A percentile compares a stretch with the other conserved stretches of the same genome.
phyloP scores from a whole-genome alignment of 2,888 invertebrate species.

The Conchocele bisecta region DNA sequence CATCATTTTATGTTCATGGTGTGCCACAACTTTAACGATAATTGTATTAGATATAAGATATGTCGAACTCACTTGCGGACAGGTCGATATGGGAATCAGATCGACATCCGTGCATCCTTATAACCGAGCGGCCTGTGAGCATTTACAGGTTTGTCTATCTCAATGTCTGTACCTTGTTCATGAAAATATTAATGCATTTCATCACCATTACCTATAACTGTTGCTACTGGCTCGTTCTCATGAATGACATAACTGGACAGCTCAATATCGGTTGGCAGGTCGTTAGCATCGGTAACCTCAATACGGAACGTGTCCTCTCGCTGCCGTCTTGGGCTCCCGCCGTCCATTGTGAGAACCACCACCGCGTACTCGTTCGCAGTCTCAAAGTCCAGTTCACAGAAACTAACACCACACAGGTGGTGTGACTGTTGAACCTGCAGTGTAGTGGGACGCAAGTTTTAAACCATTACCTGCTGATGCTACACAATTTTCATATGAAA shows the following conservation, averaged over 20 bases:
- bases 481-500: not conserved
- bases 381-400: conserved; percentile 60
- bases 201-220: conserved; percentile 56
- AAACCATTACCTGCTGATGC: not conserved
- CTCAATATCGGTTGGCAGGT: conserved; percentile 55
- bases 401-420: conserved; percentile 35
- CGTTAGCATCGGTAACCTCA: conserved; percentile 56
- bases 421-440: conserved; percentile 44
- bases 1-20: too few species aligned
- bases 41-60: not conserved
- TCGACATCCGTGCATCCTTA: too few species aligned
- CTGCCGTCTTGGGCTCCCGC: conserved; percentile 55
- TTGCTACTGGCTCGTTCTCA: conserved; percentile 56
- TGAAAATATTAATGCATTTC: not conserved
- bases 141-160: too few species aligned
- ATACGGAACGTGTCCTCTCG: conserved; percentile 45
- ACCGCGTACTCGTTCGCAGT: conserved; percentile 32
- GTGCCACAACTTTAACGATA: not conserved
- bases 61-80: too few species aligned
- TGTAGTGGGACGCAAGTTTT: not conserved
- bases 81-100: too few species aligned
- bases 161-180: too few species aligned
- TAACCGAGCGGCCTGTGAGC: too few species aligned
- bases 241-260: conserved; percentile 47
- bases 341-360: conserved; percentile 63